phyloP scores from a whole-genome alignment of 2,113 vertebrate genomes.

The Hymenochirus boettgeri region DNA sequence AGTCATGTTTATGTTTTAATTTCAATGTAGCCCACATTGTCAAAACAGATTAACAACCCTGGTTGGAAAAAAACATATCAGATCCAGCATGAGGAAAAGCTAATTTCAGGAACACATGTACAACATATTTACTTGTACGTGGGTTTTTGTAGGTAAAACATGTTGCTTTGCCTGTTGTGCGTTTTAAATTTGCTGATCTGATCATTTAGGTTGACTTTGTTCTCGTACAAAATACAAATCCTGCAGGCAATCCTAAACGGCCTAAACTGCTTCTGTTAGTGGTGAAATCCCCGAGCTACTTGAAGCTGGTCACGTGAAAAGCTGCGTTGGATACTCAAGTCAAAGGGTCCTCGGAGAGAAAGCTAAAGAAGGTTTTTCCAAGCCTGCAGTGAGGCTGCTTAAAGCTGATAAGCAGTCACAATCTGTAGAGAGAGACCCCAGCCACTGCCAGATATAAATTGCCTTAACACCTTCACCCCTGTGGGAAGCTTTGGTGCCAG shows the following conservation, averaged over 20 bases:
- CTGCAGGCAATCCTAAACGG: slow-evolving; percentile 5
- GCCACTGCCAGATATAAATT: slow-evolving; percentile 40
- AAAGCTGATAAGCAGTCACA: slow-evolving; percentile 38
- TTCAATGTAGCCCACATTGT: too few species aligned
- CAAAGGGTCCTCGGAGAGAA: slow-evolving; percentile 33
- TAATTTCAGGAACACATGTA: too few species aligned
- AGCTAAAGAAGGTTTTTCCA: slow-evolving; percentile 31
- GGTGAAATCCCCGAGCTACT: slow-evolving; percentile 35
- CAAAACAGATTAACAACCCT: too few species aligned
- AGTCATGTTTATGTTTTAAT: too few species aligned
- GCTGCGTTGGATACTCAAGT: slow-evolving; percentile 31
- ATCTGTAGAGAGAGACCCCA: slow-evolving; percentile 30
- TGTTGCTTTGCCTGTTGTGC: slow-evolving; percentile 7
- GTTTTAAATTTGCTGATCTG: slow-evolving; percentile 19
- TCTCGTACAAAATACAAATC: too few species aligned
- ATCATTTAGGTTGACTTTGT: too few species aligned
- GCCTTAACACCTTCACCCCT: slow-evolving; percentile 41
- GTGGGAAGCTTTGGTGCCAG: slow-evolving; percentile 34
- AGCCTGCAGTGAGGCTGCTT: slow-evolving; percentile 37
- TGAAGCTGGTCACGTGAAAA: slow-evolving; percentile 25
- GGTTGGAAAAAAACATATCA: too few species aligned
- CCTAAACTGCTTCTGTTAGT: slow-evolving; percentile 20
- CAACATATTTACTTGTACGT: too few species aligned
- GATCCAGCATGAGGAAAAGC: too few species aligned
- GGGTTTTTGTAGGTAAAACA: too few species aligned